Conservation (phyloP, 2,888 invertebrate genomes). For the Platycnemis pennipes region DNA sequence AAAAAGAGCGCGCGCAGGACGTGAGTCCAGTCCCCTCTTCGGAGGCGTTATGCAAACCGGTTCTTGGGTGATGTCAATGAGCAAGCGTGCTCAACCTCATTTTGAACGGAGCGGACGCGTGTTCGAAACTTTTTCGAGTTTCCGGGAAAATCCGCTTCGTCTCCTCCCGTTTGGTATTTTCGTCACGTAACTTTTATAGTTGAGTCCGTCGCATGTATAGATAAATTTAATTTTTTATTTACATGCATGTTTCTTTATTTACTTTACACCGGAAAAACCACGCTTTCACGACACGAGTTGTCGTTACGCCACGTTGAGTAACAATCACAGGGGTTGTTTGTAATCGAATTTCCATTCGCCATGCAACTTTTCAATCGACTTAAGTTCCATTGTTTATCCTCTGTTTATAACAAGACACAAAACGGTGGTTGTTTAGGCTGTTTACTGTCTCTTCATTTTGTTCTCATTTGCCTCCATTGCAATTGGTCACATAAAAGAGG, state of each 20-base stretch:
- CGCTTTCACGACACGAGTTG: neutral
- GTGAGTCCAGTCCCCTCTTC: neutral
- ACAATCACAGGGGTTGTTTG: neutral
- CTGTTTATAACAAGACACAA: neutral
- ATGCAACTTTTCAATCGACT: neutral
- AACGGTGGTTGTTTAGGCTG: too few species aligned
- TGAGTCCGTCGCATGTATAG: neutral
- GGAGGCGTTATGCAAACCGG: conserved; percentile 7
- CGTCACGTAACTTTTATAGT: neutral
- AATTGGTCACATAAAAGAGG: too few species aligned
- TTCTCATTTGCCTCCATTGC: too few species aligned
- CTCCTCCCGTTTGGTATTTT: neutral
- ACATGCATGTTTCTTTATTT: too few species aligned
- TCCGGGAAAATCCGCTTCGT: neutral
- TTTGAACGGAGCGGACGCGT: neutral
- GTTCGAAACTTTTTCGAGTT: neutral
- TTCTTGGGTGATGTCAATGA: neutral
- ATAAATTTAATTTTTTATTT: too few species aligned
- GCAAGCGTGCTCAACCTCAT: neutral
- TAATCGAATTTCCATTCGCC: neutral
- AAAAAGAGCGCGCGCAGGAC: conserved; percentile 2
- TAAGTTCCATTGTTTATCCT: neutral
- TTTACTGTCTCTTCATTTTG: too few species aligned
- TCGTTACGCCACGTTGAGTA: neutral
- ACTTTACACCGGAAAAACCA: neutral